A percentile compares a stretch with the other conserved stretches of the same genome.
Conservation (phyloP, 2,797 vertebrate genomes). For the Euthynnus affinis region DNA sequence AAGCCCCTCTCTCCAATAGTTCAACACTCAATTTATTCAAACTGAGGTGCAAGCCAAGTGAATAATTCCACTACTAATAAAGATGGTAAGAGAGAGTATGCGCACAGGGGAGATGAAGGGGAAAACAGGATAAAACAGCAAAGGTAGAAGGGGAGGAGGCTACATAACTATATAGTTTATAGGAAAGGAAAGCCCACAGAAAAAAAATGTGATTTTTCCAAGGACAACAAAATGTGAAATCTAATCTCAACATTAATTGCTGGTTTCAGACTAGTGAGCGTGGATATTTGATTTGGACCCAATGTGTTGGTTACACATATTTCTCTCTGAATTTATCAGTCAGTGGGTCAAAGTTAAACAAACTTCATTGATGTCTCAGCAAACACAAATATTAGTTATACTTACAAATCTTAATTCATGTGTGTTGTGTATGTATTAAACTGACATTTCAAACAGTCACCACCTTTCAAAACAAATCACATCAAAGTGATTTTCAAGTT, state of each 20-base stretch:
- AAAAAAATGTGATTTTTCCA: conserved; percentile 67
- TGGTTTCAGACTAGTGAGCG: conserved; percentile 47
- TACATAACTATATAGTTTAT: conserved; percentile 19
- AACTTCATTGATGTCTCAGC: neutral
- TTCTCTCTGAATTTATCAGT: neutral
- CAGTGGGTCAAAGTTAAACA: neutral
- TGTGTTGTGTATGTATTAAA: neutral
- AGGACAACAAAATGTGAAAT: conserved; percentile 76
- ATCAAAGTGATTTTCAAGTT: neutral
- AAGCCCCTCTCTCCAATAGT: conserved; percentile 70
- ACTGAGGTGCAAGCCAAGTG: conserved; percentile 78
- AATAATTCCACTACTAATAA: conserved; percentile 87
- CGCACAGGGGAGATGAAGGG: conserved; percentile 59
- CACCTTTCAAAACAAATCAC: no score
- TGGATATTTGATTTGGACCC: conserved; percentile 35
- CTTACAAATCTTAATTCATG: neutral
- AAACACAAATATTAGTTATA: neutral
- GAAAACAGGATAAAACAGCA: conserved; percentile 58
- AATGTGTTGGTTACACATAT: conserved; percentile 20
- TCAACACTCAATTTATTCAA: conserved; percentile 81
- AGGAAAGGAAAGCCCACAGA: conserved; percentile 58
- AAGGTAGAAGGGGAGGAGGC: conserved; percentile 8
- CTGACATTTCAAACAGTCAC: no score
- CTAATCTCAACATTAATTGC: conserved; percentile 59
- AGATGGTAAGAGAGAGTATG: conserved; percentile 71